Percentiles rank a stretch among this genome's conserved stretches.
Conservation (phyloP, 2,113 vertebrate genomes). For the Megalops atlanticus region DNA sequence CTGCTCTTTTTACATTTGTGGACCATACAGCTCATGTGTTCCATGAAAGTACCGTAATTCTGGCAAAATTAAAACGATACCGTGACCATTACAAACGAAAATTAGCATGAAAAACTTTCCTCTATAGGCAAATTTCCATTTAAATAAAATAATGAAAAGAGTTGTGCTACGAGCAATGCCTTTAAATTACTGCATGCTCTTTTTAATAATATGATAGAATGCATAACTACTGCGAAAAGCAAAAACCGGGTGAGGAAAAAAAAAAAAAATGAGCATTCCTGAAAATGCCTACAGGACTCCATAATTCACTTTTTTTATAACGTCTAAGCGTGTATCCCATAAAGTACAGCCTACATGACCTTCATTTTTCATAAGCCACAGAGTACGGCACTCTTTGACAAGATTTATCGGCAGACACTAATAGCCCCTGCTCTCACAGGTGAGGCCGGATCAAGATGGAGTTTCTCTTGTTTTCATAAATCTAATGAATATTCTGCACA, state of each 20-base stretch:
- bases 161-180: background rate
- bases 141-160: constrained; percentile 17
- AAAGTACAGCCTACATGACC: constrained; percentile 68
- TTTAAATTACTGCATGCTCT: constrained; percentile 10
- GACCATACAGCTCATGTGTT: background rate
- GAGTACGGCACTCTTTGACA: constrained; percentile 62
- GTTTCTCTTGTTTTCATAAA: constrained; percentile 54
- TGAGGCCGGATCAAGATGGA: constrained; percentile 72
- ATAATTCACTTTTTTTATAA: constrained; percentile 67
- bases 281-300: constrained; percentile 48
- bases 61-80: background rate
- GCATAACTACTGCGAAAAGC: background rate
- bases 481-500: constrained; percentile 66
- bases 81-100: background rate
- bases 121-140: background rate
- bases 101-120: background rate
- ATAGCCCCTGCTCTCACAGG: constrained; percentile 64
- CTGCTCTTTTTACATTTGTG: background rate
- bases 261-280: constrained; percentile 55
- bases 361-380: constrained; percentile 71
- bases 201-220: constrained; percentile 6
- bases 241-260: background rate
- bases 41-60: background rate
- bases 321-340: constrained; percentile 56
- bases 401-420: constrained; percentile 75